Conservation (phyloP, 2,797 vertebrate genomes). For the Crossoptilon crossoptilon region DNA sequence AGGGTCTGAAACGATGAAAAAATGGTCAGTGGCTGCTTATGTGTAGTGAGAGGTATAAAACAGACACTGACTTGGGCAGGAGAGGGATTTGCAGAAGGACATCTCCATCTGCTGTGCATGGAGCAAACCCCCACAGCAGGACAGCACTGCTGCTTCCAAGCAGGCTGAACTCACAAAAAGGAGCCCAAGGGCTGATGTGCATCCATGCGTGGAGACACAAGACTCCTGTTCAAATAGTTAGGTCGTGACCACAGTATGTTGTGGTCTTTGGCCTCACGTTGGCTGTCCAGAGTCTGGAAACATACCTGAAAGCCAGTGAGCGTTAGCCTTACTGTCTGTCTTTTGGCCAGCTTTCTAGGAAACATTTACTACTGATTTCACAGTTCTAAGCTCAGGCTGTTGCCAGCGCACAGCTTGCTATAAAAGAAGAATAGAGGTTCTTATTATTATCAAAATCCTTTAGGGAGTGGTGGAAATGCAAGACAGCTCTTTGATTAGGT, state of each 20-base stretch:
- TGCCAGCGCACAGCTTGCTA: background rate
- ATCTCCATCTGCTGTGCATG: background rate
- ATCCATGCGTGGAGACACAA: background rate
- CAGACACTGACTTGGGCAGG: background rate
- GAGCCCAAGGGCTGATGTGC: background rate
- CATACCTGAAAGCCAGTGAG: background rate
- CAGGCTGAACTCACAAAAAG: background rate
- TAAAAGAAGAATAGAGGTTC: background rate
- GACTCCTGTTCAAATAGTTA: background rate
- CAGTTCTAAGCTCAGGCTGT: background rate
- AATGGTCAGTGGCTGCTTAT: background rate
- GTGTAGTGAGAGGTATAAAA: background rate
- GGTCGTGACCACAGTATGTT: background rate
- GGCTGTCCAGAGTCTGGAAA: background rate
- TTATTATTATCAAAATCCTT: background rate
- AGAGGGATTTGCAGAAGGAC: background rate
- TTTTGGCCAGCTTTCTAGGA: constrained; percentile 17
- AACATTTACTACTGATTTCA: constrained; percentile 23
- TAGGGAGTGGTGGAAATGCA: background rate
- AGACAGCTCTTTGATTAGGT: background rate
- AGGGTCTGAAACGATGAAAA: background rate
- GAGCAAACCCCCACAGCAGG: background rate
- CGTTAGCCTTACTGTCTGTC: background rate
- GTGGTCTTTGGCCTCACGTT: background rate
- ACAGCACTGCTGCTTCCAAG: background rate